A percentile compares a stretch with the other conserved stretches of the same genome.
Evolutionary conservation across 2,797 vertebrate species (phyloP).

Genomic region (Artibeus lituratus): DNA sequence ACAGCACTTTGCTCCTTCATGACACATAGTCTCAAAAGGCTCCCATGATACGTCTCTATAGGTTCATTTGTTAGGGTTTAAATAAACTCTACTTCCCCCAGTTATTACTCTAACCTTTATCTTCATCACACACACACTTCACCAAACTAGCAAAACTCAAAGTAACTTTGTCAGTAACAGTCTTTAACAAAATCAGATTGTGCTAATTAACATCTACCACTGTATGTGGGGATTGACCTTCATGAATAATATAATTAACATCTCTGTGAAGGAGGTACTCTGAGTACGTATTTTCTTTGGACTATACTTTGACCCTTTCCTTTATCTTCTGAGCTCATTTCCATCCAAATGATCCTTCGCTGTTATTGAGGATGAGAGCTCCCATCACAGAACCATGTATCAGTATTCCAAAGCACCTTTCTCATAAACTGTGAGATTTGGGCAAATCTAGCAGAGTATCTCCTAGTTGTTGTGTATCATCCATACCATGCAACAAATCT

Average conservation of each 20-base stretch:
- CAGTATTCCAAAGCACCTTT: neutral
- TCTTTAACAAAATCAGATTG: neutral
- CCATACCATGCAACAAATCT: neutral
- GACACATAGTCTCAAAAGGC: slow-evolving; percentile 22
- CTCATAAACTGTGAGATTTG: neutral
- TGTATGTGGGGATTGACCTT: neutral
- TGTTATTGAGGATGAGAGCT: neutral
- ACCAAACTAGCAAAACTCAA: slow-evolving; percentile 19
- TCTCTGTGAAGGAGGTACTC: neutral
- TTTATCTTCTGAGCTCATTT: neutral
- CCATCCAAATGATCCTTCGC: neutral
- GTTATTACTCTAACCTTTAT: neutral
- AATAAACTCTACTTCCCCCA: neutral
- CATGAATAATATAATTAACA: neutral
- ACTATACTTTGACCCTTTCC: neutral
- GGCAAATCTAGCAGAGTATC: neutral
- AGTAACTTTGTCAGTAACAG: neutral
- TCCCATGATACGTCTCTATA: slow-evolving; percentile 19
- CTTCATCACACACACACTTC: neutral
- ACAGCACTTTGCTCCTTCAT: slow-evolving; percentile 43
- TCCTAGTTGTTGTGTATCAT: neutral
- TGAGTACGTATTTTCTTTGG: neutral
- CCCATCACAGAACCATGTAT: neutral
- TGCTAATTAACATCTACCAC: slow-evolving; percentile 15
- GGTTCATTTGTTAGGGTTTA: neutral